Conservation (phyloP, 2,113 vertebrate species). For the human (Homo sapiens) region GRCh38 chr20:62527501-62528000, state of each 20-base stretch:
- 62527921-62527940: too few relatives aligned
- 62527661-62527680: neutral
- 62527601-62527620: neutral
- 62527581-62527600: neutral
- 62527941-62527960: too few relatives aligned
- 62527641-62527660: neutral
- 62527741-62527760: neutral
- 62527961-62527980: neutral
- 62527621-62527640: neutral
- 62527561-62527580: too few relatives aligned
- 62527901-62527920: too few relatives aligned
- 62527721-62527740: neutral
- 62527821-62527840: neutral
- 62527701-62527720: neutral
- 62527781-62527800: neutral
- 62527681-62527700: neutral
- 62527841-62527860: neutral
- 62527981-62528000: neutral
- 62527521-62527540: rapidly evolving
- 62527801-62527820: neutral
- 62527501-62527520: neutral
- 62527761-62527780: neutral
- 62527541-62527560: neutral
- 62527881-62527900: too few relatives aligned
- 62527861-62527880: too few relatives aligned